Evolutionary conservation across 2,113 vertebrate genomes (phyloP), one percentile per base, ranked within the genome.

Genomic region (Herpailurus yagouaroundi): DNA sequence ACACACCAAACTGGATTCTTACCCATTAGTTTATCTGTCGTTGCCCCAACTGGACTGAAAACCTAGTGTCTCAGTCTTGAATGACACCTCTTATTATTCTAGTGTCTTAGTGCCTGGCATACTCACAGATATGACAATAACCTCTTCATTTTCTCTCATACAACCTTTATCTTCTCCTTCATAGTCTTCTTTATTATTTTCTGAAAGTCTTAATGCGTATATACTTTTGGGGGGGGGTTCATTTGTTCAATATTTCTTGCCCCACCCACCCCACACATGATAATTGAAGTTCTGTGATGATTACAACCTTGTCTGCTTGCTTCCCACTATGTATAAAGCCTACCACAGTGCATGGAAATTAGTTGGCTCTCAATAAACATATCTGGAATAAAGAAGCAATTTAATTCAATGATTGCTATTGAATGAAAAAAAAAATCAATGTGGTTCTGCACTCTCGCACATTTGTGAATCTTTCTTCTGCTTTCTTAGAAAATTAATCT

Each of bases 401-500:
- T 95, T 81, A 92, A 66, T 21, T 87, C 60, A 66, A 52, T 79
- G 23, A 19, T 48, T 95, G 45, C 7, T 84, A 19, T 64, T 87
- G 12, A 95, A 77, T 45, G 3, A 36, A 71, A 64, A 69, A 69
- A 55, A 50, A 88, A 64, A 50, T 19, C 88, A 83, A 15, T 36
- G 89, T 98, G 91, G 66, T 91, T 88, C 96, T 95, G 41, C 88
- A 94, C 95, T 91, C 94, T 97, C 96, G 21, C 29, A 63, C 84
- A 93, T 97, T 98, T 98, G 88, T 87, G 96, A 97, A 89, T 95
- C 48, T 98, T 97, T 97, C 74, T 85, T 76, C 63, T 92, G 33
- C 77, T 97, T 97, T 80, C 93, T 98, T 97, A 95, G 91, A 98
- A 97, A 98, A 96, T 98, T 81, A 45, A 97, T 94, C 76, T 84